Evolutionary conservation across 2,113 vertebrate species (phyloP), one percentile per base, ranked within the genome.

Genomic region (Nipponia nippon): DNA sequence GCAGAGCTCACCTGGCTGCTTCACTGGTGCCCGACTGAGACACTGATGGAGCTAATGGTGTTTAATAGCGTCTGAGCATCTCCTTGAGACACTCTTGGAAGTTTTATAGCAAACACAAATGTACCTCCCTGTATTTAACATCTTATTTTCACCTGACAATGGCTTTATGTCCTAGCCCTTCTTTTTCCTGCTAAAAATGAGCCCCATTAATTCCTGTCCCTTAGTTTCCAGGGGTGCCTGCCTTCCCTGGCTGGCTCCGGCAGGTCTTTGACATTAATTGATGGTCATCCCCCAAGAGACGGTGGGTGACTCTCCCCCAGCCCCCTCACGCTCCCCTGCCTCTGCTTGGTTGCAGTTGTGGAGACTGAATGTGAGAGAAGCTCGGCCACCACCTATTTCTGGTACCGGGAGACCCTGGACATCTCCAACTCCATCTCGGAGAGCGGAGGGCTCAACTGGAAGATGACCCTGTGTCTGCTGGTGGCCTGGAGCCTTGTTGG

Each of bases 301-400:
- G 14, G 34, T 10, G 40, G 36, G 5, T 29, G 34, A 23, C 30
- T 76, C 7, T 71, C 5, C 63, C 16, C 16, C n/a, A 23, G 3
- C 32, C 49, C 50, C 40, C 56, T 79, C 71, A 63, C 0, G 0
- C 22, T 71, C 21, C 90, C 52, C 36, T 82, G 32, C 23, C 66
- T 47, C 79, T 86, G 62, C 30, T 93, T 2, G 30, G 1, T 97
- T 97, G 65, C 93, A 99, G 99, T 99, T 87, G 98, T 99, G 95
- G 99, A 98, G 96, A 95, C 99, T 0, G 99, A 99, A 97, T 99
- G 99, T 11, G 99, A 99, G 76, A 99, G 99, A 98, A 99, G 99
- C 97, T 99, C 99, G 0, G 99, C 99, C 85, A 99, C 99, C 47
- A 99, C 99, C 44, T 99, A 99, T 96, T 99, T 99, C 98, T 99